Conservation (phyloP, 2,113 vertebrate species). For the Pseudorasbora parva region DNA sequence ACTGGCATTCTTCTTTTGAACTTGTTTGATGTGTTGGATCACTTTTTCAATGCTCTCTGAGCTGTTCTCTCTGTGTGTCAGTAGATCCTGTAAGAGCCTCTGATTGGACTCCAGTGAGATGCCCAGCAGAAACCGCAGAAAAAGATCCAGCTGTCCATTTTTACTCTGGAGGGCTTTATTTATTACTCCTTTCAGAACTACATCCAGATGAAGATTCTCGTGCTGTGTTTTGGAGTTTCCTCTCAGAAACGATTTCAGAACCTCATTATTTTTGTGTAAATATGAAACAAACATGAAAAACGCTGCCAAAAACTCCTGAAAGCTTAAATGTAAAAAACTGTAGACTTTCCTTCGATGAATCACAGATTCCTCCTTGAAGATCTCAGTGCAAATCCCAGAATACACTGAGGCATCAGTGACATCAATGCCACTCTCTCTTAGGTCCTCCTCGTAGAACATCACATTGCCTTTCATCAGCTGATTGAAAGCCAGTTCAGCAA, state of each 20-base stretch:
- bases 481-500: too few relatives aligned
- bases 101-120: too few relatives aligned
- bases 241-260: not conserved
- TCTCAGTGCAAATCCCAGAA: too few relatives aligned
- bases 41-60: not conserved
- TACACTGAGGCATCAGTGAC: too few relatives aligned
- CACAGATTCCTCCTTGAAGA: too few relatives aligned
- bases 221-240: not conserved
- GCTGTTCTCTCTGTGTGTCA: too few relatives aligned
- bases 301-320: constrained; percentile 10
- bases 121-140: too few relatives aligned
- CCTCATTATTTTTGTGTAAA: not conserved
- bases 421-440: too few relatives aligned
- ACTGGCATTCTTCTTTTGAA: not conserved
- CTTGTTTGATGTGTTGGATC: not conserved
- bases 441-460: too few relatives aligned
- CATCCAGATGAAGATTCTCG: not conserved
- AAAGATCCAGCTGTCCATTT: too few relatives aligned
- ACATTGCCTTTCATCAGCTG: too few relatives aligned
- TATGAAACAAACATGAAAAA: not conserved
- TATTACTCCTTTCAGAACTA: not conserved
- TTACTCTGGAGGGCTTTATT: not conserved
- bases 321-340: constrained; percentile 3
- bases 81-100: not conserved
- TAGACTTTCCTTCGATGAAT: too few relatives aligned